Percentiles rank a stretch among this genome's conserved stretches.
Conservation (phyloP, 2,797 vertebrate genomes). For the Lycodopsis pacificus region DNA sequence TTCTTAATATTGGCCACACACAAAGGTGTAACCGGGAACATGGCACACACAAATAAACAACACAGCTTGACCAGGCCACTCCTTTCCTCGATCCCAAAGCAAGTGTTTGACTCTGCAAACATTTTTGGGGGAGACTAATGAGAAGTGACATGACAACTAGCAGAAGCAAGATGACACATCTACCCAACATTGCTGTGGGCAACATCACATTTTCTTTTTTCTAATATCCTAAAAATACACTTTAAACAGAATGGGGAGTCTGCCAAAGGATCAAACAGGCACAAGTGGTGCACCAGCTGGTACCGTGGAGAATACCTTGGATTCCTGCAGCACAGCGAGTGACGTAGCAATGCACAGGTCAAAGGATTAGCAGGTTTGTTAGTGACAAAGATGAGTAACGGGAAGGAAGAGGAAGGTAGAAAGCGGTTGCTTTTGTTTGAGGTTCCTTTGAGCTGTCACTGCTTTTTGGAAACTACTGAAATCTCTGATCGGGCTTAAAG, state of each 20-base stretch:
- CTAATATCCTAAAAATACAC: constrained; percentile 77
- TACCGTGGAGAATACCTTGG: constrained; percentile 74
- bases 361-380: constrained; percentile 66
- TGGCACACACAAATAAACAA: constrained; percentile 36
- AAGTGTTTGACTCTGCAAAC: constrained; percentile 32
- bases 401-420: constrained; percentile 46
- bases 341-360: constrained; percentile 68
- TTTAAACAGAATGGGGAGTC: constrained; percentile 63
- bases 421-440: constrained; percentile 45
- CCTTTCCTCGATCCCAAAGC: constrained; percentile 44
- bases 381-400: constrained; percentile 58
- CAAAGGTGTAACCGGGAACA: constrained; percentile 39
- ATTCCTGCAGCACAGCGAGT: constrained; percentile 64
- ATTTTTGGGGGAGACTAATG: constrained; percentile 50
- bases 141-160: constrained; percentile 57
- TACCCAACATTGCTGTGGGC: constrained; percentile 56
- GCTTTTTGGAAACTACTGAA: constrained; percentile 23
- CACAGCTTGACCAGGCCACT: constrained; percentile 52
- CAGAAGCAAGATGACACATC: constrained; percentile 64
- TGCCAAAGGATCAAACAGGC: constrained; percentile 81
- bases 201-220: constrained; percentile 56
- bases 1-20: constrained; percentile 39
- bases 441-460: constrained; percentile 14
- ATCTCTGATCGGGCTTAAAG: background rate
- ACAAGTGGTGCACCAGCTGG: constrained; percentile 79